Percentiles rank a stretch among this genome's conserved stretches.
Conservation (phyloP, 2,888 invertebrate species). For the Oeneis ivallda region DNA sequence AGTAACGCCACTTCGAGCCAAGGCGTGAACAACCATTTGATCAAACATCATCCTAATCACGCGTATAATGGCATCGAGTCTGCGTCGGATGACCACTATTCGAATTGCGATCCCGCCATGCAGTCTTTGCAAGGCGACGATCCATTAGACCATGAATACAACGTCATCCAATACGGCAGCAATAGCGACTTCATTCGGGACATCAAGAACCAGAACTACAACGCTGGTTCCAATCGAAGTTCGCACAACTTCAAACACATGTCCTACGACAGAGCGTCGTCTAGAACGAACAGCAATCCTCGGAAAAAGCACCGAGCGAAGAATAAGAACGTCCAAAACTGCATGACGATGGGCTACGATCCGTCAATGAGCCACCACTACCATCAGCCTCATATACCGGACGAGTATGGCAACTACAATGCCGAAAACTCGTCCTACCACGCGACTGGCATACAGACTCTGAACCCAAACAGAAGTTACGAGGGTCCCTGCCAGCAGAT, state of each 20-base stretch:
- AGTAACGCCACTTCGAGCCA: slow-evolving; percentile 78
- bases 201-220: slow-evolving; percentile 81
- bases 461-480: slow-evolving; percentile 80
- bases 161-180: slow-evolving; percentile 78
- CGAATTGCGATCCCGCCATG: slow-evolving; percentile 77
- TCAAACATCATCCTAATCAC: slow-evolving; percentile 74
- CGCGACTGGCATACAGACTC: slow-evolving; percentile 75
- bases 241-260: slow-evolving; percentile 79
- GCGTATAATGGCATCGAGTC: slow-evolving; percentile 77
- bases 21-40: slow-evolving; percentile 76
- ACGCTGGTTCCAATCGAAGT: slow-evolving; percentile 73
- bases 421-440: slow-evolving; percentile 78
- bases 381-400: slow-evolving; percentile 78
- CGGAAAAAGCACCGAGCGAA: slow-evolving; percentile 76
- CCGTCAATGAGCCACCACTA: slow-evolving; percentile 74
- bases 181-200: slow-evolving; percentile 76
- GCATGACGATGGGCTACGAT: slow-evolving; percentile 83
- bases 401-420: slow-evolving; percentile 74
- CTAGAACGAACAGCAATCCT: slow-evolving; percentile 78
- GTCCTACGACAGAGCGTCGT: slow-evolving; percentile 76
- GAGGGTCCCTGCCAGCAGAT: slow-evolving; percentile 64
- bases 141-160: slow-evolving; percentile 77
- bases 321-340: slow-evolving; percentile 80
- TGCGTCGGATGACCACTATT: slow-evolving; percentile 77
- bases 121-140: slow-evolving; percentile 77